Conservation (phyloP, 2,888 invertebrate species). For the Dione juno region DNA sequence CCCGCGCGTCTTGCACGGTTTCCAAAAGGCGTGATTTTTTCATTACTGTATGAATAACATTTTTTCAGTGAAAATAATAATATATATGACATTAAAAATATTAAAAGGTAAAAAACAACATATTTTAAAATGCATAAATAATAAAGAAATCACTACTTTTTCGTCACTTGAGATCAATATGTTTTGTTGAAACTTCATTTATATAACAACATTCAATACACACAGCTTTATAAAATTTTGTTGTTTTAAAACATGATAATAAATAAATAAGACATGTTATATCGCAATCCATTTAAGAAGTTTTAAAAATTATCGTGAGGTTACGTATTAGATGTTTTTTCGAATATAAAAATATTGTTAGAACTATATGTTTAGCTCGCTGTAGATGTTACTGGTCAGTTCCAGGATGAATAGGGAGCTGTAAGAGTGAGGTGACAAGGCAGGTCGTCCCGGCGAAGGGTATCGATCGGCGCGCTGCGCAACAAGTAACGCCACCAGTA, state of each 20-base stretch:
- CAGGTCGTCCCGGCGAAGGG: constrained; percentile 50
- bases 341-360: constrained; percentile 14
- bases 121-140: not conserved
- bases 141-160: too few species aligned
- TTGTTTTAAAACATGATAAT: not conserved
- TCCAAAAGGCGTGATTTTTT: too few species aligned
- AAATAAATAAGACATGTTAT: not conserved
- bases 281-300: constrained; percentile 7
- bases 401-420: constrained; percentile 52
- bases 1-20: too few species aligned
- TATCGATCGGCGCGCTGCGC: constrained; percentile 76
- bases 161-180: too few species aligned
- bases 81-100: too few species aligned
- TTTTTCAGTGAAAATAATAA: too few species aligned
- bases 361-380: constrained; percentile 8
- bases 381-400: constrained; percentile 19
- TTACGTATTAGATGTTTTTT: not conserved
- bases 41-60: too few species aligned
- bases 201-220: not conserved
- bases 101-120: not conserved
- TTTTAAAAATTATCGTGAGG: not conserved
- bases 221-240: not conserved
- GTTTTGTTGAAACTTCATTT: not conserved
- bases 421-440: constrained; percentile 49
- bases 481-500: constrained; percentile 67